These are phyloP conservation scores for Beroe ovata DNA, from an alignment of 37 sponge, comb jelly and placozoan species.

Conservation along the genomic window DNA sequence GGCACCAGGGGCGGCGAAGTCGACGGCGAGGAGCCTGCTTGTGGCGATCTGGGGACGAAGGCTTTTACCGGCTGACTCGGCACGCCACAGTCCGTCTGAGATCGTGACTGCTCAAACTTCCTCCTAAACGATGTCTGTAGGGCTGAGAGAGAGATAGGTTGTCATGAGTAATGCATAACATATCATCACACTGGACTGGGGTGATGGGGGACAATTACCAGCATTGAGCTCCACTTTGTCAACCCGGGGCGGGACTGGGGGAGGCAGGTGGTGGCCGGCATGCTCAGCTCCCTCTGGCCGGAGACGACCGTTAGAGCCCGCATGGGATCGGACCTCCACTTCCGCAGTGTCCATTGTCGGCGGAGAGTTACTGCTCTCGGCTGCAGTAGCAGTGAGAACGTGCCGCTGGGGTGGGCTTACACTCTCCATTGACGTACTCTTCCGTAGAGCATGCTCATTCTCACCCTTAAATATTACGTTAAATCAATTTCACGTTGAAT, in stretches of 20 bases:
- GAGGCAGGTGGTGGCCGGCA: background rate
- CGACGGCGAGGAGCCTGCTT: background rate
- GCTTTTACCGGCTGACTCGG: slow-evolving; percentile 38
- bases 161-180: no score
- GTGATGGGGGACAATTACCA: no score
- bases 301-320: background rate
- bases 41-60: slow-evolving; percentile 13
- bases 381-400: slow-evolving; percentile 27
- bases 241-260: slow-evolving; percentile 14
- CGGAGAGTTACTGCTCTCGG: no score
- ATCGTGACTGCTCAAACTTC: slow-evolving; percentile 49
- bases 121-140: slow-evolving; percentile 26
- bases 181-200: no score
- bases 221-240: slow-evolving; percentile 35
- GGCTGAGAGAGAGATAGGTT: no score
- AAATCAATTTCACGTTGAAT: no score
- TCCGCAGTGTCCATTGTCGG: background rate
- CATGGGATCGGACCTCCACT: background rate
- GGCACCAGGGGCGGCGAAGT: slow-evolving; percentile 24
- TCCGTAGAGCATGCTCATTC: slow-evolving; percentile 11
- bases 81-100: background rate
- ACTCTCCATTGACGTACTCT: slow-evolving; percentile 50
- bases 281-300: slow-evolving; percentile 23
- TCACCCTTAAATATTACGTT: background rate
- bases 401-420: slow-evolving; percentile 28